Evolutionary conservation across 2,888 invertebrate species (phyloP), one percentile per base, ranked within the genome.

Genomic region (Eurois occulta): DNA sequence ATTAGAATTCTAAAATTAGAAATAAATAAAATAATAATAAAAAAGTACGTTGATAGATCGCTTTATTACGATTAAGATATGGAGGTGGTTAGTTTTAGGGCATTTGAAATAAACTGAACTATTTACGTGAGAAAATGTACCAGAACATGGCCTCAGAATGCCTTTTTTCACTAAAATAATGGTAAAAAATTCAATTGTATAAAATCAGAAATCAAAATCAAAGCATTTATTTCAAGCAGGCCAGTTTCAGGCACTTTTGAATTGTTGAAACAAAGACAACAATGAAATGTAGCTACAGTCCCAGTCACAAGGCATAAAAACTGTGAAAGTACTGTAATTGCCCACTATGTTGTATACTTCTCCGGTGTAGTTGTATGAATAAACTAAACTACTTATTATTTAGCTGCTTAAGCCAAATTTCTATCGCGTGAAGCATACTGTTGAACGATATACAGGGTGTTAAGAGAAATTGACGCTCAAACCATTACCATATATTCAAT

Each of bases 1-100:
- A 76, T 70, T 67, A 28, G 52, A 48, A 77, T 76, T 80, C 55
- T 41, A 77, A 80, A 80, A 78, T 73, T 75, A 74, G 41, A 18
- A 32, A 55, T 75, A 11, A 64, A 38, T 72, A 32, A 60, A 32
- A 28, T 41, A 65, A 55, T 41, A 38, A 21, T 68, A 55, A 67
- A 4, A 4, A 43, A 70, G 70, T 48, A 67, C 24, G 18, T 70
- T 24, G 38, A 65, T 77, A 67, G 32, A 64, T 74, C 32, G 75
- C 77, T 75, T 72, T 55, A 66, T 55, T 21, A 43, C 41, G 13
- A 11, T 7, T 62, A 16, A 38, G 24, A 21, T 76, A 18, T n/a
- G 38, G 32, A 35, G 43, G 48, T 32, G 28, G 43, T 24, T 11
- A 2, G 13, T 38, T 41, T 65, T 10, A 41, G 4, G 41, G 41